Conservation (phyloP, 2,113 vertebrate species). For the Tretioscincus oriximinensis region DNA sequence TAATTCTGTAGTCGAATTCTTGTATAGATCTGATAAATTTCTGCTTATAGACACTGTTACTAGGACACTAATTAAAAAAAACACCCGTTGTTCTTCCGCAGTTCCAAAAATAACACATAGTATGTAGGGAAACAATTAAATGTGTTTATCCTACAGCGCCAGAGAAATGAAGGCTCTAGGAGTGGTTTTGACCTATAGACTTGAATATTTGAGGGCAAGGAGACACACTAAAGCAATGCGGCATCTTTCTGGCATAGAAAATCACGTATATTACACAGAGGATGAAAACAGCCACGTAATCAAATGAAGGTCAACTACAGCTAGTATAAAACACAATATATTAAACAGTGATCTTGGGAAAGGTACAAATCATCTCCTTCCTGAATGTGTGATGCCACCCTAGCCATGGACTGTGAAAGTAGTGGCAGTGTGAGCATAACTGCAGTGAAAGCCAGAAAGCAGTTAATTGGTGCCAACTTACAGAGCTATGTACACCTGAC, state of each 20-base stretch:
- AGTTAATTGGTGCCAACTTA: too few species aligned
- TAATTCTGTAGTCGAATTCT: fast-evolving
- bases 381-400: too few species aligned
- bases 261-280: background rate
- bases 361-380: too few species aligned
- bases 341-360: background rate
- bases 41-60: background rate
- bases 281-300: background rate
- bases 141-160: background rate
- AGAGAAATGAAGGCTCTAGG: background rate
- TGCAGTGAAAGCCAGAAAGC: too few species aligned
- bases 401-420: too few species aligned
- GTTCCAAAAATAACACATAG: background rate
- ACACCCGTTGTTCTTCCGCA: fast-evolving
- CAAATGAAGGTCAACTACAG: conserved; percentile 35
- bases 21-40: background rate
- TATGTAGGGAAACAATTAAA: background rate
- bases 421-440: too few species aligned
- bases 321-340: conserved; percentile 58
- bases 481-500: too few species aligned
- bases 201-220: background rate
- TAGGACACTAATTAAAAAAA: background rate
- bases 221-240: background rate
- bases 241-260: background rate
- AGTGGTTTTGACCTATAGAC: background rate